Percentiles rank a stretch among this genome's conserved stretches.
These are phyloP conservation scores for Anthrax anthrax DNA, from an alignment of 2,888 invertebrate genomes.

Conservation along the genomic window DNA sequence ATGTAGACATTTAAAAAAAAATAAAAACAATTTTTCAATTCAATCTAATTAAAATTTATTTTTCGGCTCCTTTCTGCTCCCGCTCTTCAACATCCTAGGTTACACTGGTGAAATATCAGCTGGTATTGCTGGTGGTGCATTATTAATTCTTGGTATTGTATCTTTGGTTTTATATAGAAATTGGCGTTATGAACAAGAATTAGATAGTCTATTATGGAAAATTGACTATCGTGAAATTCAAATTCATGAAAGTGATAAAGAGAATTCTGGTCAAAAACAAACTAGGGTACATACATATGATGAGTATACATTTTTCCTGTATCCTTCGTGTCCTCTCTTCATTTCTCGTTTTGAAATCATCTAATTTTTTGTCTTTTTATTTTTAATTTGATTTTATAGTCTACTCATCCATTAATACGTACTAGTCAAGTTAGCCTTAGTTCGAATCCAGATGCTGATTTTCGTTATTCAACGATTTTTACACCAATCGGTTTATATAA, in stretches of 20 bases:
- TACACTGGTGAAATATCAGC: slow-evolving; percentile 71
- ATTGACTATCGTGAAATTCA: slow-evolving; percentile 83
- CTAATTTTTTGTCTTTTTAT: neutral
- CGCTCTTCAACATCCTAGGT: slow-evolving; percentile 36
- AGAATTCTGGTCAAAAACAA: slow-evolving; percentile 30
- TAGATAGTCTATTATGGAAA: slow-evolving; percentile 87
- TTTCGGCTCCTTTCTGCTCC: too few species aligned
- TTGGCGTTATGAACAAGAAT: slow-evolving; percentile 87
- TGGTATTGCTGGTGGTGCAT: slow-evolving; percentile 63
- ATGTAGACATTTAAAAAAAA: slow-evolving; percentile 34
- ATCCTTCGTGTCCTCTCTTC: too few species aligned
- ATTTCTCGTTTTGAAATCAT: too few species aligned
- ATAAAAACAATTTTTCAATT: too few species aligned
- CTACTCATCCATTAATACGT: slow-evolving; percentile 46
- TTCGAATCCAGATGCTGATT: slow-evolving; percentile 84
- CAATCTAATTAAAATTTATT: too few species aligned
- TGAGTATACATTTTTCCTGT: too few species aligned
- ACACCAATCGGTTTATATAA: slow-evolving; percentile 82
- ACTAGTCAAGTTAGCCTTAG: slow-evolving; percentile 83
- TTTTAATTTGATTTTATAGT: slow-evolving; percentile 4
- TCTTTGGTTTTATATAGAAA: slow-evolving; percentile 69
- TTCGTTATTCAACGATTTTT: slow-evolving; percentile 78
- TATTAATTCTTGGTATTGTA: slow-evolving; percentile 55
- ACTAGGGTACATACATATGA: slow-evolving; percentile 21
- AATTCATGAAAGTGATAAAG: slow-evolving; percentile 44